phyloP scores from a whole-genome alignment of 2,888 invertebrate genomes.

The Coleophora deauratella region DNA sequence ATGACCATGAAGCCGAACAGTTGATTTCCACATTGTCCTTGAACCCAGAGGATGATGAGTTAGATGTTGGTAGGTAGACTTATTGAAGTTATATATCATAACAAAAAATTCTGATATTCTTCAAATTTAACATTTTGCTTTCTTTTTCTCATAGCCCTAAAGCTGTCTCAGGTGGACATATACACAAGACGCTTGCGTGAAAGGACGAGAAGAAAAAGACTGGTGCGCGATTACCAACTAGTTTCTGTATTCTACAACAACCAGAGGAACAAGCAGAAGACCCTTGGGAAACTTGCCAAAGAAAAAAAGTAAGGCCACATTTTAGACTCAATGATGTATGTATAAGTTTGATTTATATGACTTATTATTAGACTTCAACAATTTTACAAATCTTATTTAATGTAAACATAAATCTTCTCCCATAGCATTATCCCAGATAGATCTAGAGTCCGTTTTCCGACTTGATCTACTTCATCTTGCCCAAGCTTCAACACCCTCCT shows the following conservation, averaged over 20 bases:
- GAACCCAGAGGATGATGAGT: conserved; percentile 90
- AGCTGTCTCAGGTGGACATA: conserved; percentile 94
- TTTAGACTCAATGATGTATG: too few species aligned
- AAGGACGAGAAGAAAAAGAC: conserved; percentile 89
- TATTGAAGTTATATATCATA: too few species aligned
- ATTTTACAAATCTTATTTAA: too few species aligned
- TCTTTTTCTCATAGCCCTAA: conserved; percentile 75
- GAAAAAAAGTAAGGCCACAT: conserved; percentile 80
- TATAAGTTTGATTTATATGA: too few species aligned
- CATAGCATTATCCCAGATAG: too few species aligned
- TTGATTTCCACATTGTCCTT: conserved; percentile 89
- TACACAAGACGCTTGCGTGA: conserved; percentile 89
- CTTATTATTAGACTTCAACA: too few species aligned
- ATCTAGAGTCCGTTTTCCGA: too few species aligned
- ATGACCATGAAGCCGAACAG: conserved; percentile 93
- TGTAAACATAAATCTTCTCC: too few species aligned
- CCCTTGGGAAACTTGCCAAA: conserved; percentile 79
- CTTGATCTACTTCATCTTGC: too few species aligned
- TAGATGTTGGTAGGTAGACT: conserved; percentile 80
- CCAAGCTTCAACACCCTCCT: too few species aligned
- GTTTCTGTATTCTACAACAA: conserved; percentile 88
- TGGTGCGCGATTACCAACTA: conserved; percentile 92
- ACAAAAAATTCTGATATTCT: too few species aligned
- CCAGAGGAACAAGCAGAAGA: conserved; percentile 74
- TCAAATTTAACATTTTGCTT: too few species aligned